Base-by-base conservation (phyloP, 2,113 vertebrate genomes). In the Scatophagus argus region DNA sequence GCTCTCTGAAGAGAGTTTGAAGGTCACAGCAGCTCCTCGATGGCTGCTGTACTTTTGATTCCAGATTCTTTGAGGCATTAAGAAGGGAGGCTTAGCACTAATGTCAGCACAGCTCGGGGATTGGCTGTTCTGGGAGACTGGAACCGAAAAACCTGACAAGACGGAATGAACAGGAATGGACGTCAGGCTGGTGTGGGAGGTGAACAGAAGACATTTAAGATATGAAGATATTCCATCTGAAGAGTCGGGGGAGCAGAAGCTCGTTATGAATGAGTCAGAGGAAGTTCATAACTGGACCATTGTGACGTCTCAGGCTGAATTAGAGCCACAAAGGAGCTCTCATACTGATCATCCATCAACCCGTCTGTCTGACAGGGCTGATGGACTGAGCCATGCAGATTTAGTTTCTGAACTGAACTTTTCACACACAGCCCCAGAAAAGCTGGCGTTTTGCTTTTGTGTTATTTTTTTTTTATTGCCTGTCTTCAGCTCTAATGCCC, bases 71-170 rank as follows among this genome's bases (percentile, higher is more conserved):
- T 60, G 70, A 79, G 70, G 79, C 84, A 56, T 71, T 83, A 77
- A 74, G 77, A 56, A n/a, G 1, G 13, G 23, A 32, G 65, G 80
- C 87, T 90, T 83, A 85, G 84, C 4, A 12, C 71, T 87, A 81
- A 90, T 84, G 60, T 83, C 79, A 55, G 19, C 79, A 1, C 55
- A 75, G 81, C 13, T 12, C 25, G 0, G 23, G 52, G 47, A 79
- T 63, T 27, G 69, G 69, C 79, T 69, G 17, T 0, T 12, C 39
- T 2, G 19, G 27, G 38, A 67, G 75, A 74, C n/a, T 60, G 77
- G 17, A 65, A 70, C 52, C 17, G 46, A 72, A 54, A 23, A 36
- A 32, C 38, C 39, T 4, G 0, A 49, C n/a, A n/a, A n/a, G n/a
- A n/a, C n/a, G n/a, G n/a, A n/a, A n/a, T n/a, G n/a, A n/a, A n/a